Percentiles rank a stretch among this genome's conserved stretches.
Evolutionary conservation across 1,140 invertebrate species (phyloP).

Genomic region (Lasioglossum baleicum): DNA sequence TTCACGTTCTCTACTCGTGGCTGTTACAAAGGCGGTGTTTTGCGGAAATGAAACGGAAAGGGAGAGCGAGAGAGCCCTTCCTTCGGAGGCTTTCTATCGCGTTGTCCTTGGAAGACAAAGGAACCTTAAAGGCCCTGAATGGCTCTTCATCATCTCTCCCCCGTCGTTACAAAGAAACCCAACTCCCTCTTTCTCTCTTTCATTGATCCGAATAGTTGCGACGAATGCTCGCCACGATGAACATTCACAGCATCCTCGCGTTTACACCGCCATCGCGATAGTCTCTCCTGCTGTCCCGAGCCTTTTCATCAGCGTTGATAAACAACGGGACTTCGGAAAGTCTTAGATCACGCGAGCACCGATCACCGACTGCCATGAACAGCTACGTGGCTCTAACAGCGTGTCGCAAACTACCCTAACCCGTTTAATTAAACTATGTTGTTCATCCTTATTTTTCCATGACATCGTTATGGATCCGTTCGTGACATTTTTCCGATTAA

Average conservation of each 20-base stretch:
- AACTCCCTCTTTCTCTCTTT: background rate
- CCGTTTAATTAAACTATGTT: too few relatives aligned
- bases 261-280: conserved; percentile 7
- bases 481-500: too few relatives aligned
- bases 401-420: too few relatives aligned
- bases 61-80: conserved; percentile 22
- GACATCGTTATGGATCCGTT: too few relatives aligned
- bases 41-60: conserved; percentile 55
- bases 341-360: conserved; percentile 8
- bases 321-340: conserved; percentile 21
- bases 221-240: conserved; percentile 15
- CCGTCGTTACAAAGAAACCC: background rate
- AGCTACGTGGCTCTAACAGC: too few relatives aligned
- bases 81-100: conserved; percentile 43
- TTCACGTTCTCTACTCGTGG: conserved; percentile 34
- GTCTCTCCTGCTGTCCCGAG: background rate
- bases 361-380: background rate
- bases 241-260: conserved; percentile 13
- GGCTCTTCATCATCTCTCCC: conserved; percentile 19
- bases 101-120: conserved; percentile 56
- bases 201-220: conserved; percentile 55
- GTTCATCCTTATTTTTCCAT: too few relatives aligned
- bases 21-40: conserved; percentile 49
- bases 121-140: conserved; percentile 46
- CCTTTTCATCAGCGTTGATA: conserved; percentile 36